Evolutionary conservation across 1,140 invertebrate genomes (phyloP), one percentile per base, ranked within the genome.

Genomic region (Elysia chlorotica): DNA sequence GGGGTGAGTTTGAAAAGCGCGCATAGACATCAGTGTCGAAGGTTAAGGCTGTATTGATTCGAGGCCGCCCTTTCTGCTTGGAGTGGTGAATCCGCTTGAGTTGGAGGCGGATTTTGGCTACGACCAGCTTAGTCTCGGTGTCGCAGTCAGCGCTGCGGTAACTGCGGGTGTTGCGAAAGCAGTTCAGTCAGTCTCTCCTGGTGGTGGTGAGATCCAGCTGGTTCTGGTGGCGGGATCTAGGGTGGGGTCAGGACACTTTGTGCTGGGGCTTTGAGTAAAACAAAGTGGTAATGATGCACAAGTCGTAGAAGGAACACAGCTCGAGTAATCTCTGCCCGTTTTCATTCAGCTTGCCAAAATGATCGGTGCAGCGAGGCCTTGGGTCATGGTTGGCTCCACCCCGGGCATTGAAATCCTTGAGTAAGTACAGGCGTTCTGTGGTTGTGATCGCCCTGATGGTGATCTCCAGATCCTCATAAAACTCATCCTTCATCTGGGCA

Each of bases 231-330:
- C 68, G 25, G 23, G 72, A 78, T 23, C 74, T 65, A 14, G 74
- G 74, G 48, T 78, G 77, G 74, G 25, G 72, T 65, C 74, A 78
- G n/a, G 77, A 74, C 14, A 78, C 77, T 37, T 62, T 76, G 56
- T 79, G 77, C n/a, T 78, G 41, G 66, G 36, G 36, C 61, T 79
- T 75, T 28, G 71, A 74, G 28, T 66, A 3, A 63, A 74, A 79
- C 61, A 54, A 75, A 37, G 59, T 63, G 25, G 65, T 77, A 35
- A 59, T 74, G 53, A 74, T 35, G 36, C 73, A 77, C 17, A 79
- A 41, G 21, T 57, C 67, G 59, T 75, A 33, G 33, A 17, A 25
- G 35, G n/a, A 21, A 36, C 74, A 81, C 0, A 79, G 59, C 57
- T 79, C 70, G 17, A 78, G 69, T 19, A 78, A 71, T 23, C 74